A percentile compares a stretch with the other conserved stretches of the same genome.
Conservation (phyloP, 2,888 invertebrate species). For the Cephus rjabovi region DNA sequence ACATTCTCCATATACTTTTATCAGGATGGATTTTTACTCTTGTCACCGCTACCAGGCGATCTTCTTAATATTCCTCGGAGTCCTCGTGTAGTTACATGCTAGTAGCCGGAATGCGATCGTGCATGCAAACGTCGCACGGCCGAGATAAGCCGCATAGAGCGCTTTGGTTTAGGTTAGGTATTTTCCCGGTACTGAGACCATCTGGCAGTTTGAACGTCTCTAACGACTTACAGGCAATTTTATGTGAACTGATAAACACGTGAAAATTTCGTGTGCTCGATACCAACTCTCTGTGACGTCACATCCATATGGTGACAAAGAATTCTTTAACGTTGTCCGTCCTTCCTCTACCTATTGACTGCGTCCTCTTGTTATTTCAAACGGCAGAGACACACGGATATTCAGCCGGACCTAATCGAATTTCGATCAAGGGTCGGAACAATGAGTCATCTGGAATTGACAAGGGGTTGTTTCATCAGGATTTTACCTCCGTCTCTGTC, state of each 20-base stretch:
- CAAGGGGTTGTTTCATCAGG: neutral
- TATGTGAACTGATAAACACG: neutral
- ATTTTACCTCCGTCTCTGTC: neutral
- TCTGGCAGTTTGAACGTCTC: neutral
- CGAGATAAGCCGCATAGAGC: neutral
- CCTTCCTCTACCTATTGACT: neutral
- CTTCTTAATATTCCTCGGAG: slow-evolving; percentile 27
- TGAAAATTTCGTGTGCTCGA: neutral
- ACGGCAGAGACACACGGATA: neutral
- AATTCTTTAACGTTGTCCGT: neutral
- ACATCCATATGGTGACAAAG: neutral
- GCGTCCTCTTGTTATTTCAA: neutral
- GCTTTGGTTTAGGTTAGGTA: slow-evolving; percentile 14
- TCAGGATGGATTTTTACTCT: neutral
- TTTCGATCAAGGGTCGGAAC: neutral
- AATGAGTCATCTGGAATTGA: neutral
- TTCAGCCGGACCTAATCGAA: neutral
- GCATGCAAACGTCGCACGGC: slow-evolving; percentile 17
- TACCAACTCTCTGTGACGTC: neutral
- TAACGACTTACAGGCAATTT: neutral
- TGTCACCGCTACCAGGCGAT: neutral
- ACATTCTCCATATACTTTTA: neutral
- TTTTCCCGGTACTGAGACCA: slow-evolving; percentile 18
- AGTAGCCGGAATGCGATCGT: slow-evolving; percentile 25
- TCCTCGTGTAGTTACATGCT: slow-evolving; percentile 17